Percentiles rank a stretch among this genome's conserved stretches.
phyloP scores from a whole-genome alignment of 2,888 invertebrate genomes.

The Megamerina dolium region DNA sequence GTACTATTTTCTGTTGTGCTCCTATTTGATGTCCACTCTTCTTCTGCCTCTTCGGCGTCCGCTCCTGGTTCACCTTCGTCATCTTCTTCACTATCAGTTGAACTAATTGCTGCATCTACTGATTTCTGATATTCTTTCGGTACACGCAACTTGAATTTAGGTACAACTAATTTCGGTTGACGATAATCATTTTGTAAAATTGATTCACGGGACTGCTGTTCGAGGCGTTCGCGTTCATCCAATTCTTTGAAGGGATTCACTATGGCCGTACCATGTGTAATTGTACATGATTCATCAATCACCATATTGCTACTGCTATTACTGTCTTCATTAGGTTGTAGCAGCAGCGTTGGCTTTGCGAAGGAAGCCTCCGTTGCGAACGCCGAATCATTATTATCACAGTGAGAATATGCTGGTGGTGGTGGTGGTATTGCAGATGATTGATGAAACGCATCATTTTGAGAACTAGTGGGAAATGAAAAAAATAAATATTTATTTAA shows the following conservation, averaged over 20 bases:
- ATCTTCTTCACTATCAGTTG: conserved; percentile 36
- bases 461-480: neutral
- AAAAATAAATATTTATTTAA: neutral
- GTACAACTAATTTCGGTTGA: conserved; percentile 49
- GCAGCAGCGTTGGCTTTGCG: neutral
- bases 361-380: neutral
- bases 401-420: conserved; percentile 2
- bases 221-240: conserved; percentile 23
- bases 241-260: conserved; percentile 23
- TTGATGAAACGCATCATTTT: no score
- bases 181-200: neutral
- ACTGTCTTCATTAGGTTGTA: conserved; percentile 29
- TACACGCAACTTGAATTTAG: conserved; percentile 63
- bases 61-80: conserved; percentile 16
- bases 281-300: conserved; percentile 28
- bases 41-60: conserved; percentile 3
- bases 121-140: conserved; percentile 55
- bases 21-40: neutral
- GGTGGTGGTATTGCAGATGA: no score
- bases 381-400: conserved; percentile 7
- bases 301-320: conserved; percentile 34
- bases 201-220: conserved; percentile 11
- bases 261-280: conserved; percentile 15
- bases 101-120: conserved; percentile 45
- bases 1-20: neutral